Conservation (phyloP, 2,888 invertebrate genomes). For the Blomia tropicalis region DNA sequence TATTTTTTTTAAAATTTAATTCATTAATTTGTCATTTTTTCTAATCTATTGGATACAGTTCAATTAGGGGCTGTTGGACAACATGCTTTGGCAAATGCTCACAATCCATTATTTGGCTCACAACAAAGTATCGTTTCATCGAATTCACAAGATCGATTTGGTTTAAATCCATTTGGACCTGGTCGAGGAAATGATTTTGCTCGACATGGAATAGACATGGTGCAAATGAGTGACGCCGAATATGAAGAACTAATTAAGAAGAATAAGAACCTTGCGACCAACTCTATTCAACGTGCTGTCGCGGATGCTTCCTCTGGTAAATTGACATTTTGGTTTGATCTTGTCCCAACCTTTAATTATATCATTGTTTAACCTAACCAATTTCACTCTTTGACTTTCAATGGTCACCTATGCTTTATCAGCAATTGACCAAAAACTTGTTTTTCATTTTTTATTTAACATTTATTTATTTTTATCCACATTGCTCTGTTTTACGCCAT, state of each 20-base stretch:
- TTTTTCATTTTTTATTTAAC: not conserved
- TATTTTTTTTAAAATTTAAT: not conserved
- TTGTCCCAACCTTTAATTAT: no score
- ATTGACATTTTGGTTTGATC: slow-evolving; percentile 17
- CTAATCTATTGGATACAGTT: not conserved
- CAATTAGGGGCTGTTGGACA: slow-evolving; percentile 19
- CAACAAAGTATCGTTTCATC: slow-evolving; percentile 44
- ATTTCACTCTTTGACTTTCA: not conserved
- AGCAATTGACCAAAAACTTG: no score
- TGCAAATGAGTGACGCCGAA: slow-evolving; percentile 58
- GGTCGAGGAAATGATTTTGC: slow-evolving; percentile 30
- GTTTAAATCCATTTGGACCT: slow-evolving; percentile 43
- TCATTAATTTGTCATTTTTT: not conserved
- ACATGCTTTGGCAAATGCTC: slow-evolving; percentile 49
- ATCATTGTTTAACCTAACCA: not conserved
- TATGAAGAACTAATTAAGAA: slow-evolving; percentile 96
- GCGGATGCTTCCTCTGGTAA: slow-evolving; percentile 80
- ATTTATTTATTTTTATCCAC: not conserved
- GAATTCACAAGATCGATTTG: slow-evolving; percentile 40
- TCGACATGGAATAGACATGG: not conserved
- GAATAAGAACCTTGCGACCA: slow-evolving; percentile 90
- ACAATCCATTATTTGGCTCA: slow-evolving; percentile 73
- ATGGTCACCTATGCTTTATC: slow-evolving; percentile 10
- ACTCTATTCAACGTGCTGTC: slow-evolving; percentile 90
- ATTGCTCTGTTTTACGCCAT: not conserved